A percentile compares a stretch with the other conserved stretches of the same genome.
phyloP scores from a whole-genome alignment of 2,888 invertebrate species.

The Agelastica alni region DNA sequence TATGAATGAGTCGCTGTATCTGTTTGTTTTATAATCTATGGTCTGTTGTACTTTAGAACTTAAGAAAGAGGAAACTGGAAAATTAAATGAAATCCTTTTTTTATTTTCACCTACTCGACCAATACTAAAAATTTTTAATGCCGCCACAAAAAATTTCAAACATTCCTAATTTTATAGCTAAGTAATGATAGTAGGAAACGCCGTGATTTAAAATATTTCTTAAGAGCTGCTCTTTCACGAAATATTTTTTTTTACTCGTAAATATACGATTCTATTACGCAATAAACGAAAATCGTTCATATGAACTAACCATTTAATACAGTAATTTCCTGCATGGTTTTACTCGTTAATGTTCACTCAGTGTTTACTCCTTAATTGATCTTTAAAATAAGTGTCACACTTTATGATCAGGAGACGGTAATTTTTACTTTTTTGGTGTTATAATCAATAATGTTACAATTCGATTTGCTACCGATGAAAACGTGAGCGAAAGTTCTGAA shows the following conservation, averaged over 20 bases:
- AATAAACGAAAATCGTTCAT: not conserved
- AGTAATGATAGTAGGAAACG: not conserved
- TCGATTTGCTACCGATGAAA: not conserved
- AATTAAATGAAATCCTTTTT: too few relatives aligned
- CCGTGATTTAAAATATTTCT: not conserved
- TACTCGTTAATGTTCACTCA: conserved; percentile 3
- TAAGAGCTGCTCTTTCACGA: not conserved
- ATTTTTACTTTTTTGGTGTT: conserved; percentile 3
- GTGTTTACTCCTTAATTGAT: conserved; percentile 6
- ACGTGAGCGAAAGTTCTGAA: conserved; percentile 10
- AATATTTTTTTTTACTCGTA: conserved; percentile 1
- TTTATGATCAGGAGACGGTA: not conserved
- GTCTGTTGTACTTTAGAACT: too few relatives aligned
- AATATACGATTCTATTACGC: not conserved
- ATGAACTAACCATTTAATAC: not conserved
- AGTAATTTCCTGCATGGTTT: conserved; percentile 1
- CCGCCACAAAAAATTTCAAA: too few relatives aligned
- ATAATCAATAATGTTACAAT: too few relatives aligned
- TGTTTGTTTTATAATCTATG: too few relatives aligned
- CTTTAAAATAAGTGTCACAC: conserved; percentile 5
- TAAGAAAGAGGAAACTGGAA: too few relatives aligned
- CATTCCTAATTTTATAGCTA: too few relatives aligned
- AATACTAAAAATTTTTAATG: too few relatives aligned
- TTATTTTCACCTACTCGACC: too few relatives aligned
- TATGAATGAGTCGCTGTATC: too few relatives aligned